Percentiles rank a stretch among this genome's conserved stretches.
Conservation (phyloP, 53 echinoderm and acorn worm species). For the Antedon mediterranea region DNA sequence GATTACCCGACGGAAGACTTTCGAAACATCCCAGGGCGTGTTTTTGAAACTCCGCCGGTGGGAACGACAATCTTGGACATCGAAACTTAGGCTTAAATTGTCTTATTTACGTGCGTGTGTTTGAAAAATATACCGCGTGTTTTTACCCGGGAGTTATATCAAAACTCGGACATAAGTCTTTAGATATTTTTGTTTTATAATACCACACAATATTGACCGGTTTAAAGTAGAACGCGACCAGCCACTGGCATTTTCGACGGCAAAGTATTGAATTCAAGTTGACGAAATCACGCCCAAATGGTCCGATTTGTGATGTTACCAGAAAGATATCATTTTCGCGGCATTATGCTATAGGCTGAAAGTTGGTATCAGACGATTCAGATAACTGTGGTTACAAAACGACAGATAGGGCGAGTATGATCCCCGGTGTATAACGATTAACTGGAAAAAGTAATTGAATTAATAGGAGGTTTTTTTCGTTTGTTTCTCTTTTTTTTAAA, state of each 20-base stretch:
- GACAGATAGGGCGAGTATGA: not conserved
- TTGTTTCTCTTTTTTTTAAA: no score
- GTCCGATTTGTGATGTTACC: not conserved
- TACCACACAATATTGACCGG: not conserved
- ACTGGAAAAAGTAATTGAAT: not conserved
- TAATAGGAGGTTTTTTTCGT: not conserved
- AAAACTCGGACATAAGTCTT: not conserved
- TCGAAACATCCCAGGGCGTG: not conserved
- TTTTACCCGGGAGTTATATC: not conserved
- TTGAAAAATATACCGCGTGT: no score
- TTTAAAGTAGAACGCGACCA: not conserved
- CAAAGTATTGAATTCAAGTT: not conserved
- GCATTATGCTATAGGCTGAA: not conserved
- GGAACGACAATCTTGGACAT: not conserved
- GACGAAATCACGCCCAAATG: not conserved
- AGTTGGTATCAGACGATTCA: not conserved
- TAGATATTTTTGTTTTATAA: not conserved
- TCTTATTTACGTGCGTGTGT: no score
- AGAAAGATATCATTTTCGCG: not conserved
- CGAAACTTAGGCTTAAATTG: no score
- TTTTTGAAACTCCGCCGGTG: not conserved
- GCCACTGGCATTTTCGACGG: not conserved
- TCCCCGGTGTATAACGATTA: not conserved
- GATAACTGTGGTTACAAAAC: not conserved
- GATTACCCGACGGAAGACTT: not conserved